Evolutionary conservation across 2,797 vertebrate genomes (phyloP).

Genomic region (Geotrypetes seraphini): DNA sequence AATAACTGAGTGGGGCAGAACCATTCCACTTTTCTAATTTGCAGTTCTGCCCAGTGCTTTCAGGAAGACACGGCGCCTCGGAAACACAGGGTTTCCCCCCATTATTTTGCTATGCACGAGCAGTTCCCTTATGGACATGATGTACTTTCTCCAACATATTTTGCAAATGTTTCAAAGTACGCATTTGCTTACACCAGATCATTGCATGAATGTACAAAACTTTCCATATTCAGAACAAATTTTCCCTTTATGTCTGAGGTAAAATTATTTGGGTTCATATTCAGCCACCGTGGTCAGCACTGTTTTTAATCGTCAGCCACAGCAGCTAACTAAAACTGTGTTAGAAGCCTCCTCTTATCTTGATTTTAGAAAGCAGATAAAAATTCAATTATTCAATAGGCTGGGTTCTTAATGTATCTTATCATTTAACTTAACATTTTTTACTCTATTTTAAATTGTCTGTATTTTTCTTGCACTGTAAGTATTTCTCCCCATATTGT

Average conservation of each 20-base stretch:
- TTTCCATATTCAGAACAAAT: not conserved
- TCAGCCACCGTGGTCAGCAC: no score
- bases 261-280: not conserved
- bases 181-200: not conserved
- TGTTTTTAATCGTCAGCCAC: no score
- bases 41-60: not conserved
- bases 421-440: no score
- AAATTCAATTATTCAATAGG: no score
- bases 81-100: not conserved
- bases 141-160: not conserved
- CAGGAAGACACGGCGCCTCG: slow-evolving; percentile 12
- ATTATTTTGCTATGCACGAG: slow-evolving; percentile 7
- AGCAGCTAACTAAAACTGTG: no score
- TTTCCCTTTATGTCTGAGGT: not conserved
- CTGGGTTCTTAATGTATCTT: no score
- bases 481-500: no score
- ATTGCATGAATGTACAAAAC: not conserved
- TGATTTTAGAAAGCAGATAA: no score
- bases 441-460: no score
- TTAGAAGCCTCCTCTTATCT: no score
- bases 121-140: not conserved
- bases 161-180: not conserved
- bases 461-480: no score
- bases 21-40: not conserved
- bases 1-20: no score